These are phyloP conservation scores for Heliangelus exortis DNA, from an alignment of 2,797 vertebrate genomes.

Conservation along the genomic window DNA sequence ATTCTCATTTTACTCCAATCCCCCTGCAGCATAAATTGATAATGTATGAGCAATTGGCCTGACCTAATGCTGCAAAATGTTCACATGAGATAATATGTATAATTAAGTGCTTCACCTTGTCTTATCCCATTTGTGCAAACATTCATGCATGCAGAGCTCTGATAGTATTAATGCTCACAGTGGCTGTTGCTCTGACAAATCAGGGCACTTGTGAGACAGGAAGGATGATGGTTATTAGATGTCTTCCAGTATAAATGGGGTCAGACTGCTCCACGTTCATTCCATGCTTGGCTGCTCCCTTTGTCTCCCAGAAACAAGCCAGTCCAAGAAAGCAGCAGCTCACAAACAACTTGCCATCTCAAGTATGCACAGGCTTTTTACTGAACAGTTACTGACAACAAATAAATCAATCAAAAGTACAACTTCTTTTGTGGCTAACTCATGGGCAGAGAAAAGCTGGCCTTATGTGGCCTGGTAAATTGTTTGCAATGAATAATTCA, in stretches of 20 bases:
- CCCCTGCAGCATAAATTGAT: not conserved
- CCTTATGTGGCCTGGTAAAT: not conserved
- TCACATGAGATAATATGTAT: not conserved
- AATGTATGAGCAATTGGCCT: not conserved
- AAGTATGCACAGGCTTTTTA: not conserved
- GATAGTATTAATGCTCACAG: not conserved
- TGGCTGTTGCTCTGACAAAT: conserved; percentile 1
- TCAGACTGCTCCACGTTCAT: not conserved
- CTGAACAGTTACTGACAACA: not conserved
- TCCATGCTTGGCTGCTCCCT: conserved; percentile 4
- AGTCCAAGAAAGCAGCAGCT: not conserved
- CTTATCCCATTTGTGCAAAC: not conserved
- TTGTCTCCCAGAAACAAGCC: not conserved
- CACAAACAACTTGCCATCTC: not conserved
- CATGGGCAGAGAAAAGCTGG: not conserved
- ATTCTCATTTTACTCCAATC: not conserved
- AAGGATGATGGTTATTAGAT: not conserved
- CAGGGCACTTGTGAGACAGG: not conserved
- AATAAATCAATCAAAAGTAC: not conserved
- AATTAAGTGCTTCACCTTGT: not conserved
- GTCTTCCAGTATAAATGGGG: conserved; percentile 1
- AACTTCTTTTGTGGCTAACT: not conserved
- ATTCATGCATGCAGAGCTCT: not conserved
- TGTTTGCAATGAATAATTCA: conserved; percentile 53
- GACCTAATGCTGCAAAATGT: not conserved